Conservation (phyloP, 2,797 vertebrate species). For the Molossus molossus region DNA sequence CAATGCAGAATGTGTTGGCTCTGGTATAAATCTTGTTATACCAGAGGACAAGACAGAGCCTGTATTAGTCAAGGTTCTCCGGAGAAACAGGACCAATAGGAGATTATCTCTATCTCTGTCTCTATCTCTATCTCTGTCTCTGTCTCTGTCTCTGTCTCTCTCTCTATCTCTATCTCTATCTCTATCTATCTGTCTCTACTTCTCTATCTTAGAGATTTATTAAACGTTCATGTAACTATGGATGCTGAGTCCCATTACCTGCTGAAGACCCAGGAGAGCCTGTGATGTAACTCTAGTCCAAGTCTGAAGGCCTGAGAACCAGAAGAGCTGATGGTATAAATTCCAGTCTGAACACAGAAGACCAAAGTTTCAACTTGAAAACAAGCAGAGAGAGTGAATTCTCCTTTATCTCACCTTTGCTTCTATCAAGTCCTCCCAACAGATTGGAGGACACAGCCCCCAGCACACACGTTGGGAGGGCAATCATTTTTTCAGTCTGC, state of each 20-base stretch:
- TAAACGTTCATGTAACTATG: background rate
- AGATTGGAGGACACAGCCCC: background rate
- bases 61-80: background rate
- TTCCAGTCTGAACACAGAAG: background rate
- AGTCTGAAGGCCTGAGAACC: background rate
- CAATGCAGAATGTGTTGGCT: background rate
- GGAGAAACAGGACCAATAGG: background rate
- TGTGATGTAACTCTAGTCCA: accelerated
- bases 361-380: background rate
- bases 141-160: background rate
- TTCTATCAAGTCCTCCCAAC: background rate
- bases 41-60: background rate
- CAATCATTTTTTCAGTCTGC: background rate
- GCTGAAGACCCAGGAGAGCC: background rate
- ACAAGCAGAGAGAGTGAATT: background rate
- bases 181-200: background rate
- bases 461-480: accelerated
- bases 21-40: background rate
- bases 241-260: too few species aligned
- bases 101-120: background rate
- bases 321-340: background rate
- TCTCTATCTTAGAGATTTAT: background rate
- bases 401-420: background rate
- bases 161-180: background rate
- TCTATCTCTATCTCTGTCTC: background rate